Base-by-base conservation (phyloP, 2,113 vertebrate genomes). In the Anguilla japonica region DNA sequence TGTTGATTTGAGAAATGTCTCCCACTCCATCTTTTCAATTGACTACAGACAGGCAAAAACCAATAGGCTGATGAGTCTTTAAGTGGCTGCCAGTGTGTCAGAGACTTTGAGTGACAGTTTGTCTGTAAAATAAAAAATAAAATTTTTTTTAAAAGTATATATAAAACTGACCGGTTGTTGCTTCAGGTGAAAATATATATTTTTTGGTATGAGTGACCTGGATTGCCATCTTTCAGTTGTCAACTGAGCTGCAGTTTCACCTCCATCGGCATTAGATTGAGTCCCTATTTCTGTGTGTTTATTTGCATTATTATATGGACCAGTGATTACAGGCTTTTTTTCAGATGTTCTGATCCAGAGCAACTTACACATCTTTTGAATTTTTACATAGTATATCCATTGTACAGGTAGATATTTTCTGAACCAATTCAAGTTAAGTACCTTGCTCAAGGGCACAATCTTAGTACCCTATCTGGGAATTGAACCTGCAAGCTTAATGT, bases 201-300 rank as follows among this genome's bases (percentile, higher is more conserved):
- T 16, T 80, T 22, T 34, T 43, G 40, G 18, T 81, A 15, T 40
- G n/a, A 8, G 18, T 29, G 14, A 79, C 29, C 78, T 79, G 14
- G 29, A 75, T 84, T 85, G 85, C 90, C 83, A 89, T 93, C 80
- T 82, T 29, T 92, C 16, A 92, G 22, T 78, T 91, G 75, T 63
- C 94, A 91, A 3, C 89, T 97, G 93, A 94, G 92, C 82, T 95
- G 90, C 85, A 97, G 96, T 89, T 97, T 97, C 50, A 13, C 8
- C 8, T 53, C 50, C 50, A 11, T 9, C 50, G 13, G 50, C 91
- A 94, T 96, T 90, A 96, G 96, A 39, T 46, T 97, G 93, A 26
- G 60, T 67, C 50, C 50, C 50, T 67, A 26, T 26, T 20, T 67
- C 22, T 46, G 5, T 67, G 22, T 67, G 60, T 5, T 20, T 3